Conservation (phyloP, 2,888 invertebrate species). For the Dasysyrphus albostriatus region DNA sequence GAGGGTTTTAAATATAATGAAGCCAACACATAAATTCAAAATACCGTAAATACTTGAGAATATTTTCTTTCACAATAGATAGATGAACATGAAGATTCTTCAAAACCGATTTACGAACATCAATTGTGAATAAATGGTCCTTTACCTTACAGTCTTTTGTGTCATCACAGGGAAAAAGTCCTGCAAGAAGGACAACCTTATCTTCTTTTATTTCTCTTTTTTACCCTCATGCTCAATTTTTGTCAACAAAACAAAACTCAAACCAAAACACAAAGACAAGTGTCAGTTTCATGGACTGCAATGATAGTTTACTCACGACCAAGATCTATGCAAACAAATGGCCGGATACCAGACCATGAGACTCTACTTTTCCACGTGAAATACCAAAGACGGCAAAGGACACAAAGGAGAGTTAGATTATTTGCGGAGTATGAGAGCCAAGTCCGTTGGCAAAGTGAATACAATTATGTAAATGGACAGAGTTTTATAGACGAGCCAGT, state of each 20-base stretch:
- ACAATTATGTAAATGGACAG: constrained; percentile 72
- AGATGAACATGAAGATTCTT: background rate
- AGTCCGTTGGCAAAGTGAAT: constrained; percentile 50
- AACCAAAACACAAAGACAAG: constrained; percentile 28
- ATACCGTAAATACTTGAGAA: background rate
- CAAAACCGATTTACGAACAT: background rate
- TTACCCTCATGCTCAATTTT: background rate
- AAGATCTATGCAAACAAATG: constrained; percentile 52
- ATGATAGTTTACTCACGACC: constrained; percentile 46
- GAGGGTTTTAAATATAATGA: background rate
- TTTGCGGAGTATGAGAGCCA: background rate
- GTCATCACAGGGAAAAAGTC: background rate
- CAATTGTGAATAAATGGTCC: constrained; percentile 18
- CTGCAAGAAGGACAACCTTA: background rate
- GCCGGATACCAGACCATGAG: constrained; percentile 18
- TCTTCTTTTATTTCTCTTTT: background rate
- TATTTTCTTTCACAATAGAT: background rate
- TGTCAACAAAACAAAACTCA: constrained; percentile 31
- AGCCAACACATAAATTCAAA: background rate
- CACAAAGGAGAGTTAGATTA: constrained; percentile 15
- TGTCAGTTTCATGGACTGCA: constrained; percentile 37
- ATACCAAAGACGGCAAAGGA: constrained; percentile 19
- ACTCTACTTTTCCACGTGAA: constrained; percentile 40
- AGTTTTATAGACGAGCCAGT: constrained; percentile 53
- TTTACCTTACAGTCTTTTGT: background rate